These are phyloP conservation scores for Turdus rufiventris DNA, from an alignment of 2,113 vertebrate species.

Conservation along the genomic window DNA sequence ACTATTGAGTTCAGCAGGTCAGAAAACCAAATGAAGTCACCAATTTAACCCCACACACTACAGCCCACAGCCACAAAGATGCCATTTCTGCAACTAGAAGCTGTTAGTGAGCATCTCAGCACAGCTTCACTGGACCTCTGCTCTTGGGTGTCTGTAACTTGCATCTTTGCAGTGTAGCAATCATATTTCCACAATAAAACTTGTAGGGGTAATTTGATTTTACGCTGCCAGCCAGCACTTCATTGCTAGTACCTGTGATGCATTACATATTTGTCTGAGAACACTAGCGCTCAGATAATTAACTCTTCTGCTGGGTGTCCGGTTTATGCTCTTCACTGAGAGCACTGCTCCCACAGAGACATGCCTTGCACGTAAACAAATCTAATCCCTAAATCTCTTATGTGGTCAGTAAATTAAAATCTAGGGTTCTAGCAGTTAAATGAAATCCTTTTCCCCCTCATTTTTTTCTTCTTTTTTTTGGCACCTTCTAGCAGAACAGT, in stretches of 20 bases:
- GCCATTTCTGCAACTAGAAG: neutral
- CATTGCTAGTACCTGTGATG: constrained; percentile 15
- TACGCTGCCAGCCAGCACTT: constrained; percentile 5
- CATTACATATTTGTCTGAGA: constrained; percentile 42
- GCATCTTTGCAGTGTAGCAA: neutral
- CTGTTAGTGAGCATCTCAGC: neutral
- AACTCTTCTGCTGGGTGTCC: constrained; percentile 29
- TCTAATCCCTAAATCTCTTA: constrained; percentile 43
- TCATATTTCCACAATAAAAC: constrained; percentile 43
- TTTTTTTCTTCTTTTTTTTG: neutral
- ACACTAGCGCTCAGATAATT: constrained; percentile 53
- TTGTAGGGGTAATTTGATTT: constrained; percentile 52
- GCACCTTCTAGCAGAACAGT: constrained; percentile 3
- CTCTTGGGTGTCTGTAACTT: neutral
- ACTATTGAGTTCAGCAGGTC: neutral
- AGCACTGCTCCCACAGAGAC: neutral
- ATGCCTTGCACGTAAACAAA: neutral
- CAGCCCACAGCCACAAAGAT: neutral
- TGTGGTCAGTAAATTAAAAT: constrained; percentile 44
- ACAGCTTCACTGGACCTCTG: neutral
- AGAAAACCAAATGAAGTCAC: neutral
- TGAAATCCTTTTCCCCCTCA: neutral
- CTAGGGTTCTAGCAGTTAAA: constrained; percentile 17
- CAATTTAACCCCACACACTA: neutral
- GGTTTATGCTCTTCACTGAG: neutral